A percentile compares a stretch with the other conserved stretches of the same genome.
Conservation (phyloP, 2,113 vertebrate genomes). For the Heptranchias perlo region DNA sequence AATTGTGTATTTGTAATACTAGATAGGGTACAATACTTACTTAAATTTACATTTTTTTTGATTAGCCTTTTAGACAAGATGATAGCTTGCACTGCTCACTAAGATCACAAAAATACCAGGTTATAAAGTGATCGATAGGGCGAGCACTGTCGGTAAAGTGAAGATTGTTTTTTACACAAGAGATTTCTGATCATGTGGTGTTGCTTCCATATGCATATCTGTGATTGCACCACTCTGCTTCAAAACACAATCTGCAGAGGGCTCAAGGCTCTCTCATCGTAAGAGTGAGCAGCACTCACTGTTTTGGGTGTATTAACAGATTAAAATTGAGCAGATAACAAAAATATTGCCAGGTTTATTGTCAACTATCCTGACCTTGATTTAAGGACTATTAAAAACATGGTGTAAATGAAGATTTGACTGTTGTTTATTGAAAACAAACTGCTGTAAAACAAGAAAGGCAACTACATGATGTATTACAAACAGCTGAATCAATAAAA, state of each 20-base stretch:
- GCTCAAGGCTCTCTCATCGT: neutral
- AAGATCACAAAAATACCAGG: neutral
- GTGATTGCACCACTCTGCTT: neutral
- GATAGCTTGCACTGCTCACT: neutral
- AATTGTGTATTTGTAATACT: neutral
- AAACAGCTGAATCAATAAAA: neutral
- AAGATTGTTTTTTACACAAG: neutral
- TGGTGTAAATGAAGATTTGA: neutral
- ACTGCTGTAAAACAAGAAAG: neutral
- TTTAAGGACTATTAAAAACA: neutral
- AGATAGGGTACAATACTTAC: neutral
- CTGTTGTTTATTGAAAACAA: neutral
- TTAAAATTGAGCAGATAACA: too few relatives aligned
- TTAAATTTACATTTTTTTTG: neutral
- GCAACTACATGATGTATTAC: neutral
- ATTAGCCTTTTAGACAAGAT: neutral
- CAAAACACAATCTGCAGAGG: neutral
- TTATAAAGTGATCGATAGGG: neutral
- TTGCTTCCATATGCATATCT: neutral
- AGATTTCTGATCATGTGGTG: too few relatives aligned
- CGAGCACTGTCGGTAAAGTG: too few relatives aligned
- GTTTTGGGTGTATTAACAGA: neutral
- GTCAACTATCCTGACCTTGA: too few relatives aligned
- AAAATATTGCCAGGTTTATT: too few relatives aligned
- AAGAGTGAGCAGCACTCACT: neutral